These are phyloP conservation scores for Tribolium castaneum DNA, from an alignment of 1,140 invertebrate genomes.

Conservation along the genomic window DNA sequence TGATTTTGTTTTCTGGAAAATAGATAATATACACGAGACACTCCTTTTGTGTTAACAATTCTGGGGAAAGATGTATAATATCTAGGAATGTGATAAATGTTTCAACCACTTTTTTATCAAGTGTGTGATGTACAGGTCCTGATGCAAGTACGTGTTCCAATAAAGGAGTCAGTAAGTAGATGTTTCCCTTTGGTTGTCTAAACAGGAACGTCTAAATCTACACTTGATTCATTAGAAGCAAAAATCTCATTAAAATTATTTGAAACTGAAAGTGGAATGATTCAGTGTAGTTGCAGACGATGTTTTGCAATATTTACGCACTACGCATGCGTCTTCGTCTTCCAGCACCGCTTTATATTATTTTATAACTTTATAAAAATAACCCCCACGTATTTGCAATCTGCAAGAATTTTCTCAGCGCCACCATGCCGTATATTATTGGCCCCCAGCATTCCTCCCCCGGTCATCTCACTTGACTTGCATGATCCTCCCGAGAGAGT, in stretches of 20 bases:
- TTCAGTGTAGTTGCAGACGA: slow-evolving; percentile 34
- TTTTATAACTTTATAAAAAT: slow-evolving; percentile 38
- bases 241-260: slow-evolving; percentile 9
- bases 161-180: slow-evolving; percentile 71
- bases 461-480: background rate
- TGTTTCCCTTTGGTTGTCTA: slow-evolving; percentile 24
- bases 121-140: slow-evolving; percentile 65
- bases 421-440: background rate
- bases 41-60: slow-evolving; percentile 18
- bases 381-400: slow-evolving; percentile 15
- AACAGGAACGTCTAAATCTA: background rate
- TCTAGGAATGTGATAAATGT: slow-evolving; percentile 5
- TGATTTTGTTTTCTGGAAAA: background rate
- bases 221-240: slow-evolving; percentile 1
- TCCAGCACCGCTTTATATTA: slow-evolving; percentile 38
- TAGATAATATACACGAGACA: slow-evolving; percentile 8
- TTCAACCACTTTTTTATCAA: slow-evolving; percentile 47
- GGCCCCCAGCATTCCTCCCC: background rate
- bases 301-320: slow-evolving; percentile 37
- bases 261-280: slow-evolving; percentile 40
- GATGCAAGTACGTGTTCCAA: slow-evolving; percentile 68
- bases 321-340: slow-evolving; percentile 43
- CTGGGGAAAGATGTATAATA: slow-evolving; percentile 15
- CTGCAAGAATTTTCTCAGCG: slow-evolving; percentile 23
- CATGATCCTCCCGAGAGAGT: background rate